These are phyloP conservation scores for Heliocidaris tuberculata DNA, from an alignment of 35 echinoderm and acorn worm species.

Conservation along the genomic window DNA sequence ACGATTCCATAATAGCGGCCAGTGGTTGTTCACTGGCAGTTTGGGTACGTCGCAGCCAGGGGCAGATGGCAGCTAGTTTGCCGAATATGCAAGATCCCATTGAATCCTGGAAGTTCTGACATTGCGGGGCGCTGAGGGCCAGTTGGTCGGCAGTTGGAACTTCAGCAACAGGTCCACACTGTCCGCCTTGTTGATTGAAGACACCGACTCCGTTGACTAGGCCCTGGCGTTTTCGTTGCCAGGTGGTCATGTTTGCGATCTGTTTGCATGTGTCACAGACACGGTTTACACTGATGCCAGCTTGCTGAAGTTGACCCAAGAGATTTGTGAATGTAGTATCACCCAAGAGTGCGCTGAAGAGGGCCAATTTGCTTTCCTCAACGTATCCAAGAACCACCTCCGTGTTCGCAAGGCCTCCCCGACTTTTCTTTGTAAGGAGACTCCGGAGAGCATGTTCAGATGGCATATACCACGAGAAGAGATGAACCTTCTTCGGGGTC, in stretches of 20 bases:
- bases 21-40: background rate
- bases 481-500: constrained; percentile 6
- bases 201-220: constrained; percentile 30
- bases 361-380: constrained; percentile 31
- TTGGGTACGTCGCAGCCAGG: constrained; percentile 12
- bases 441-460: constrained; percentile 34
- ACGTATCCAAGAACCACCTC: constrained; percentile 37
- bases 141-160: constrained; percentile 7
- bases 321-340: constrained; percentile 21
- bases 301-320: background rate
- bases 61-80: background rate
- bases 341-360: constrained; percentile 25
- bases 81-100: constrained; percentile 18
- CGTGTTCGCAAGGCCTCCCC: background rate
- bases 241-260: background rate
- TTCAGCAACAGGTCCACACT: constrained; percentile 37
- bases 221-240: constrained; percentile 26
- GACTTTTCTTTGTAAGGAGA: background rate
- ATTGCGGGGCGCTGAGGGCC: constrained; percentile 11
- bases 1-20: background rate
- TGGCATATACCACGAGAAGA: constrained; percentile 31
- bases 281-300: constrained; percentile 17
- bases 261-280: constrained; percentile 22
- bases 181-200: constrained; percentile 8
- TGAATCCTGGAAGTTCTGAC: constrained; percentile 18